Base-by-base conservation (phyloP, 2,888 invertebrate genomes). In the Lacanobia oleracea region DNA sequence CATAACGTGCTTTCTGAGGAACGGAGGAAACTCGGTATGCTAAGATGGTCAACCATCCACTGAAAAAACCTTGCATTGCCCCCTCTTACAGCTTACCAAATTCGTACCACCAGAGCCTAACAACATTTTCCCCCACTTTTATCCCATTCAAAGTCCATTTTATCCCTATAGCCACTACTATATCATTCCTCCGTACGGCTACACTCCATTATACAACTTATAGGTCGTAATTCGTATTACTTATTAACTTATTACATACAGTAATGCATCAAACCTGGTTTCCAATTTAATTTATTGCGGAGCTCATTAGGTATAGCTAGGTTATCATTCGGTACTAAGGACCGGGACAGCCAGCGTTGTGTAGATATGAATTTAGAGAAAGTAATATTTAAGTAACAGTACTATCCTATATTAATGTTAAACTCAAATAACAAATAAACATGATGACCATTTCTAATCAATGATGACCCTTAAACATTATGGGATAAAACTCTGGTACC, bases 211-310 rank as follows among this genome's bases (percentile, higher is more conserved):
- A 37, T 3, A 69, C 33, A 50, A 72, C 56, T 43, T n/a, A 4
- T 21, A 45, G 1, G 14, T 45, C 69, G 18, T 45, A 45, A 57
- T n/a, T 48, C 33, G 1, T 67, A 56, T 33, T 56, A 40, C 21
- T 33, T 57, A 68, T 14, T 67, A 64, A 51, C 18, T 48, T 40
- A 50, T 40, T 21, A 21, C 33, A 16, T 43, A 7, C 0, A 4
- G 21, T 57, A 43, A 72, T 77, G 1, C 6, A 57, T 57, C 56
- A 77, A 16, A n/a, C 7, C 23, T 43, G 40, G 54, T 50, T n/a
- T 76, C 54, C 33, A 67, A 16, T 56, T n/a, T 23, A 56, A 72
- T 72, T 77, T 77, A 73, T 69, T 51, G 57, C 43, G 1, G 16
- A 43, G 5, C 43, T 73, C 77, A 73, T 77, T 69, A 68, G n/a